Evolutionary conservation across 2,797 vertebrate genomes (phyloP), one percentile per base, ranked within the genome.

Genomic region (Decapterus maruadsi): DNA sequence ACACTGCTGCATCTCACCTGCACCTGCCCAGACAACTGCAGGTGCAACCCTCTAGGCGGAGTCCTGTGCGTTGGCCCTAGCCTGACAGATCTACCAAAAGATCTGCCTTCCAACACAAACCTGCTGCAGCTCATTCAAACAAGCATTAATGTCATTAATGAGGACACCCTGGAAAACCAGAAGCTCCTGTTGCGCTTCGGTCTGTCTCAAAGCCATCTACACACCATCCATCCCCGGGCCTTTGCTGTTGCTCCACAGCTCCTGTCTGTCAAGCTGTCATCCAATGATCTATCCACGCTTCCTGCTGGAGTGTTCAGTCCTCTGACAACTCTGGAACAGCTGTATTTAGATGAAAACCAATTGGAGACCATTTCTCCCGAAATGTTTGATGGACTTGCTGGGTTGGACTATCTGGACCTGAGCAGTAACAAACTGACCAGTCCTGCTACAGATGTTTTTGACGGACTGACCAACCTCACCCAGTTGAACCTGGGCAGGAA

Each of bases 401-500:
- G 50, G 46, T 88, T 98, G 75, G 20, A 20, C 22, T 56, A 93
- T 3, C 92, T 99, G 62, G 89, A 92, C 78, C 59, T 98, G 82
- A 96, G 93, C 75, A 70, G 71, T 29, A 98, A 98, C 83, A 92
- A 84, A 3, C 91, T 98, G 42, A 58, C 53, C 4, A 67, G 70
- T 65, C 91, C 95, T 68, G 65, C 93, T 40, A 48, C 84, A 6
- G 80, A 81, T 0, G 16, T 95, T 76, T 96, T 98, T 62, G 69
- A 89, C 14, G 84, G 86, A n/a, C 92, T 97, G 31, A 48, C 55
- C 68, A 94, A 87, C 26, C 94, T 99, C 17, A 83, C 1, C 58
- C 19, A 77, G 43, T 78, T 98, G 73, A 96, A 97, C 84, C 82
- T 98, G 5, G 95, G 94, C 0, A 92, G 74, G 63, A 98, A 98